Percentiles rank a stretch among this genome's conserved stretches.
Conservation (phyloP, 2,888 invertebrate genomes). For the Notodonta ziczac region DNA sequence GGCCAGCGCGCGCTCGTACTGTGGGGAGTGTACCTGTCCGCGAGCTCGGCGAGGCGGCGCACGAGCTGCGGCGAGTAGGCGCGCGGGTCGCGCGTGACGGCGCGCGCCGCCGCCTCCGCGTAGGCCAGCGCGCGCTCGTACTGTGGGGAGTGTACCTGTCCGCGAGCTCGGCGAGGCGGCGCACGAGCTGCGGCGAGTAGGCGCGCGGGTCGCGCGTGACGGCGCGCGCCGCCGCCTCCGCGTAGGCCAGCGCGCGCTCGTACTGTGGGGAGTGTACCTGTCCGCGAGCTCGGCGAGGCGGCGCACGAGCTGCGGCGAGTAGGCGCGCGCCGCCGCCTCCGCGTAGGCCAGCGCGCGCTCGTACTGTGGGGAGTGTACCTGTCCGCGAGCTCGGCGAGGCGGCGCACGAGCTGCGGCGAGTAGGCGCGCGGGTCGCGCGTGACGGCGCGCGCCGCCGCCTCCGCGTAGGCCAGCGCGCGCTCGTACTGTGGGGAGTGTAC, state of each 20-base stretch:
- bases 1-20: constrained; percentile 90
- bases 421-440: constrained; percentile 62
- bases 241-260: constrained; percentile 92
- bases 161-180: too few species aligned
- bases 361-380: constrained; percentile 62
- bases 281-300: too few species aligned
- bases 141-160: too few species aligned
- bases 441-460: constrained; percentile 86
- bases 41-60: too few species aligned
- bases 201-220: too few species aligned
- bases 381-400: too few species aligned
- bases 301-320: too few species aligned
- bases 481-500: constrained; percentile 77
- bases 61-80: too few species aligned
- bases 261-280: too few species aligned
- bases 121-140: constrained; percentile 93
- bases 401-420: too few species aligned
- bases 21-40: constrained; percentile 89
- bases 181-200: too few species aligned
- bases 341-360: constrained; percentile 93
- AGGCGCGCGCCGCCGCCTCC: constrained; percentile 92
- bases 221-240: constrained; percentile 90
- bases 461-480: constrained; percentile 93
- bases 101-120: constrained; percentile 90
- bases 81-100: too few species aligned